Percentiles rank a stretch among this genome's conserved stretches.
These are phyloP conservation scores for Eremophila alpestris DNA, from an alignment of 2,797 vertebrate species.

Conservation along the genomic window DNA sequence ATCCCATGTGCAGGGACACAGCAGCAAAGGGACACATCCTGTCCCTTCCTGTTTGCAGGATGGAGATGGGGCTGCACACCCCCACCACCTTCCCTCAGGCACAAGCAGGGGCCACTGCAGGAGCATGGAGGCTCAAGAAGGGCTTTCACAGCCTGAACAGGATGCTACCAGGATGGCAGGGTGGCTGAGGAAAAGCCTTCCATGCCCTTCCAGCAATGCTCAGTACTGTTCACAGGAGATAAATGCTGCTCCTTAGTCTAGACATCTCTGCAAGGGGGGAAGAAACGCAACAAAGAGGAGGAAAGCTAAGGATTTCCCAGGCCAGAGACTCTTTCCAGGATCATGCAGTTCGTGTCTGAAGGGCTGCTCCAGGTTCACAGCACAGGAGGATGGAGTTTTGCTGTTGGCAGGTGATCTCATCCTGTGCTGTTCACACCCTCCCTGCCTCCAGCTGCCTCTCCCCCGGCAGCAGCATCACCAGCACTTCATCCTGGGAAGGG, in stretches of 20 bases:
- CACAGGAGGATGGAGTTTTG: slow-evolving; percentile 48
- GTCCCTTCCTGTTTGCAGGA: neutral
- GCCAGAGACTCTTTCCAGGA: slow-evolving; percentile 59
- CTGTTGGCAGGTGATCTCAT: slow-evolving; percentile 64
- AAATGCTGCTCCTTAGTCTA: slow-evolving; percentile 5
- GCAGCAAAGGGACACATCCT: neutral
- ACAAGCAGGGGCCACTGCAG: neutral
- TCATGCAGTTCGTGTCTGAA: neutral
- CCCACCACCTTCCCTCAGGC: neutral
- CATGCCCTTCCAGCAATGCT: neutral
- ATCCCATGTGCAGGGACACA: rapidly evolving
- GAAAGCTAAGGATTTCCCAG: slow-evolving; percentile 35
- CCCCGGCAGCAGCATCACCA: neutral
- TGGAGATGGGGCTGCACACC: neutral
- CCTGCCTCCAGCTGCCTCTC: slow-evolving; percentile 21
- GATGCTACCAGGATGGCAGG: neutral
- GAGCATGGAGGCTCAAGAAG: neutral
- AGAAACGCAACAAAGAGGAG: neutral
- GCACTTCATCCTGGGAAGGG: slow-evolving; percentile 38
- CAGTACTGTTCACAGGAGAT: neutral
- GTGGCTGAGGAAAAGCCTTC: neutral
- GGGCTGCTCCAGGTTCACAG: slow-evolving; percentile 52
- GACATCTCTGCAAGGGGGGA: slow-evolving; percentile 19
- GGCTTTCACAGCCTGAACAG: neutral
- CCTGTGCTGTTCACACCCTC: slow-evolving; percentile 49